A percentile compares a stretch with the other conserved stretches of the same genome.
Evolutionary conservation across 2,888 invertebrate species (phyloP).

Genomic region (Pseudeuparius sepicola): DNA sequence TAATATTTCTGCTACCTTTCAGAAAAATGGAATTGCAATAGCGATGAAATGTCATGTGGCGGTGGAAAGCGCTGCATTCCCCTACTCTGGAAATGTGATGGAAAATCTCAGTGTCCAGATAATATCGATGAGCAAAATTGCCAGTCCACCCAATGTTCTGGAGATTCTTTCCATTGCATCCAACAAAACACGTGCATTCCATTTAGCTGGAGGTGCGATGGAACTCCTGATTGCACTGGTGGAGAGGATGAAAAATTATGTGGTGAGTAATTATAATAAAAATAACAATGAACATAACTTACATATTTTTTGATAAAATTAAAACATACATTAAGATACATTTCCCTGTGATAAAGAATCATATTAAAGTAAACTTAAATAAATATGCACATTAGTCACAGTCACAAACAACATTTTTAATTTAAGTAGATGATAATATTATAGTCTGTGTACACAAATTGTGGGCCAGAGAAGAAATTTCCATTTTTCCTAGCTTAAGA

Average conservation of each 20-base stretch:
- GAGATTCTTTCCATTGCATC: conserved; percentile 47
- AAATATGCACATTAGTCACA: too few relatives aligned
- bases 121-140: conserved; percentile 48
- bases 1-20: conserved; percentile 9
- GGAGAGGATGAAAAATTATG: conserved; percentile 51
- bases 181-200: conserved; percentile 51
- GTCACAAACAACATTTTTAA: too few relatives aligned
- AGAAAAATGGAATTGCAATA: conserved; percentile 41
- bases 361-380: too few relatives aligned
- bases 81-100: conserved; percentile 48
- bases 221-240: conserved; percentile 44
- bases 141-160: conserved; percentile 39
- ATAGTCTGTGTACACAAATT: too few relatives aligned
- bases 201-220: conserved; percentile 49
- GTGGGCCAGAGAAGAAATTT: too few relatives aligned
- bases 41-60: conserved; percentile 47
- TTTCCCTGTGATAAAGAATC: too few relatives aligned
- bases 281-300: too few relatives aligned
- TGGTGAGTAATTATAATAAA: conserved; percentile 31
- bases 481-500: too few relatives aligned
- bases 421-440: too few relatives aligned
- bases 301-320: too few relatives aligned
- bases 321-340: too few relatives aligned
- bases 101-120: conserved; percentile 46
- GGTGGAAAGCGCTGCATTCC: conserved; percentile 44